Conservation (phyloP, 2,797 vertebrate genomes). For the Catharus ustulatus region DNA sequence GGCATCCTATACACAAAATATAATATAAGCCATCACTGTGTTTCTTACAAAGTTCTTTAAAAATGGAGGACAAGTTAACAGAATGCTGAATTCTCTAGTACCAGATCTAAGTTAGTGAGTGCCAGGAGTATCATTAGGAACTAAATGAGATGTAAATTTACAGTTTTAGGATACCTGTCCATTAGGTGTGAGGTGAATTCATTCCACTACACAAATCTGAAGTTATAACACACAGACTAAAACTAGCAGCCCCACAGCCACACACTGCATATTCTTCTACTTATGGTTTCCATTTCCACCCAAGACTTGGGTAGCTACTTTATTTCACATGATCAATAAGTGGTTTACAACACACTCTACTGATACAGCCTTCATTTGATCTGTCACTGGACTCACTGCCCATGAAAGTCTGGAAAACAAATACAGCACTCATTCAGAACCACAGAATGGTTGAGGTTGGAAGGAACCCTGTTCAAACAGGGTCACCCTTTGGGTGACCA, state of each 20-base stretch:
- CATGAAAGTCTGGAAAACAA: not conserved
- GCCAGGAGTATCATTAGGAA: not conserved
- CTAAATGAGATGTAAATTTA: not conserved
- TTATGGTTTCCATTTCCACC: not conserved
- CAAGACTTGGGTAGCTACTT: not conserved
- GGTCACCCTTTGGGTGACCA: not conserved
- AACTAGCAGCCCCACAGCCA: not conserved
- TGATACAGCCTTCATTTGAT: not conserved
- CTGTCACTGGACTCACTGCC: not conserved
- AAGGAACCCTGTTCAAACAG: not conserved
- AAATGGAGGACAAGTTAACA: not conserved
- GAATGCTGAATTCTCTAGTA: not conserved
- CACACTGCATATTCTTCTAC: not conserved
- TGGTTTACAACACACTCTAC: not conserved
- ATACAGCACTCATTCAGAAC: not conserved
- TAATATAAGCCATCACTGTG: not conserved
- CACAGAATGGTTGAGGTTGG: not conserved
- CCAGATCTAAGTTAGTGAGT: not conserved
- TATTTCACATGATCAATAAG: not conserved
- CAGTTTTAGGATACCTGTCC: not conserved
- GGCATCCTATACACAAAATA: not conserved
- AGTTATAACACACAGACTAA: not conserved
- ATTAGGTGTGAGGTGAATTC: not conserved
- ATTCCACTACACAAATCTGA: not conserved
- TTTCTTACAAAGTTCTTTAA: not conserved